Evolutionary conservation across 2,888 invertebrate species (phyloP), one percentile per base, ranked within the genome.

Genomic region (Ormyrus pomaceus): DNA sequence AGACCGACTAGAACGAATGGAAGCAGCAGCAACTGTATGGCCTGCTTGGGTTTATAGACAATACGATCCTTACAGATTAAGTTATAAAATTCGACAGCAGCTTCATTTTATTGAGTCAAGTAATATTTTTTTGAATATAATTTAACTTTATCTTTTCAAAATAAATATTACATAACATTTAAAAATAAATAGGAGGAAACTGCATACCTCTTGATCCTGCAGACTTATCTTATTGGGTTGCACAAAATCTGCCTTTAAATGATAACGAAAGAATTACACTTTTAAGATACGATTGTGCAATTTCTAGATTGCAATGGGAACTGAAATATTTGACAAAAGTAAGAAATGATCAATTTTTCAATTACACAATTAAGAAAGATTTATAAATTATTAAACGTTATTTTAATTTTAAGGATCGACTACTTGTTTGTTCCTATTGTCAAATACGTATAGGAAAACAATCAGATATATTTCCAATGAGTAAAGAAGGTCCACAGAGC

Each of bases 211-310:
- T 90, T 58, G 94, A 95, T 91, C 94, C 95, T 0, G 91, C 93
- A 8, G 93, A 94, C 80, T 91, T 96, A 82, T 96, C 96, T 0
- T 96, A 94, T 89, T 97, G 96, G 96, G 93, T 96, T 72, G 95
- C 95, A 10, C 94, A 95, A 83, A 96, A 95, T 90, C 92, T 96
- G 69, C 94, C 95, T 53, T 90, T 96, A 19, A 93, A 93, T 70
- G 94, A 95, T 84, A 91, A 91, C 19, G 93, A 94, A 85, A 91
- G 95, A 84, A 90, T 95, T 50, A 90, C 92, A 11, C 91, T 96
- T 71, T 92, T 97, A 81, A 91, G 92, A 83, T 92, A 95, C 65
- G 93, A 95, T 90, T 94, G 94, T 50, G 93, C 95, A 0, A 92
- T 95, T 83, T 93, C 94, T 83, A 92, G 96, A 83, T 91, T 95